A percentile compares a stretch with the other conserved stretches of the same genome.
Conservation (phyloP, 2,797 vertebrate genomes). For the Ceryle rudis region DNA sequence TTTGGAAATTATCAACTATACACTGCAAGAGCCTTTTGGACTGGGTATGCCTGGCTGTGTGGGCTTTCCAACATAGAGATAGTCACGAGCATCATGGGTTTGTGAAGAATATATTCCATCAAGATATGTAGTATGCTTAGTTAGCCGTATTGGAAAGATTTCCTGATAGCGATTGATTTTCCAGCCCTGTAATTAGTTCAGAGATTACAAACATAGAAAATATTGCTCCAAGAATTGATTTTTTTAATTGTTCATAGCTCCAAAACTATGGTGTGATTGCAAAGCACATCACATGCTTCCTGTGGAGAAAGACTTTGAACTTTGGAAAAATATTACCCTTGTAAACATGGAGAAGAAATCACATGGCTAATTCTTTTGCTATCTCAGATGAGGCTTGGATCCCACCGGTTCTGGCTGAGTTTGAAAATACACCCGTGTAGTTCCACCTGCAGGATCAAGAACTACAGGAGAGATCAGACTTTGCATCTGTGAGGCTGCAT, state of each 20-base stretch:
- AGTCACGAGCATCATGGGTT: background rate
- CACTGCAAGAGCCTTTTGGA: no score
- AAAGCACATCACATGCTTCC: background rate
- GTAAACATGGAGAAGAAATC: background rate
- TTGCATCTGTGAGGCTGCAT: background rate
- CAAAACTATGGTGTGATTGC: background rate
- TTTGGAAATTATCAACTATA: no score
- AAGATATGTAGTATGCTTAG: background rate
- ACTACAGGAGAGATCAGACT: background rate
- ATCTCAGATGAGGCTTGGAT: background rate
- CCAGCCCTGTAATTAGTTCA: conserved; percentile 47
- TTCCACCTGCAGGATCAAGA: background rate
- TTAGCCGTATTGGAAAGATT: background rate
- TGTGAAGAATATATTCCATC: background rate
- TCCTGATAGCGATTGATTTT: conserved; percentile 51
- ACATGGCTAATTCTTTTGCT: background rate
- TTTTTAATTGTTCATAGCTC: conserved; percentile 13
- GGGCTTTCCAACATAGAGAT: no score
- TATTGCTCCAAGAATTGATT: conserved; percentile 35
- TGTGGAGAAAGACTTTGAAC: conserved; percentile 39
- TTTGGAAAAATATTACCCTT: background rate
- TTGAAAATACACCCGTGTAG: background rate
- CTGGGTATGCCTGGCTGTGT: no score
- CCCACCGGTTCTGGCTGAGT: background rate
- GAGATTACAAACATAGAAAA: conserved; percentile 50